Conservation (phyloP, 1,140 invertebrate genomes). For the Aphelenchoides besseyi region DNA sequence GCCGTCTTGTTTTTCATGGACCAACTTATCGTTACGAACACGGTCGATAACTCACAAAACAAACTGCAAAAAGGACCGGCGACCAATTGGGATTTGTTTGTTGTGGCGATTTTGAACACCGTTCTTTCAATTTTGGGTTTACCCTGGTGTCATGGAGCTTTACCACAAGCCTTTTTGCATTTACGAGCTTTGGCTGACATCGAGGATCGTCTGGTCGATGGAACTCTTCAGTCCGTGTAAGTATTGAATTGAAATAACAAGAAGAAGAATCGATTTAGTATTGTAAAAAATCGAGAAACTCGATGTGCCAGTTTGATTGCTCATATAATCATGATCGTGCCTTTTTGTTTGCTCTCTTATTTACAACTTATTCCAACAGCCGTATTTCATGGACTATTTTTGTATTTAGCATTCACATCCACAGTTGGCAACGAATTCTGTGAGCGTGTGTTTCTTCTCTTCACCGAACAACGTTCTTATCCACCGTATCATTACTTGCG, state of each 20-base stretch:
- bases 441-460: slow-evolving; percentile 64
- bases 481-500: slow-evolving; percentile 66
- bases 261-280: slow-evolving; percentile 53
- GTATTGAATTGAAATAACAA: slow-evolving; percentile 17
- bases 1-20: slow-evolving; percentile 66
- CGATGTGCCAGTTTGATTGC: slow-evolving; percentile 64
- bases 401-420: slow-evolving; percentile 64
- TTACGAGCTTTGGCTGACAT: slow-evolving; percentile 65
- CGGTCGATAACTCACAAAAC: slow-evolving; percentile 65
- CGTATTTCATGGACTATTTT: slow-evolving; percentile 65
- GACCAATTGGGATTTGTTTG: slow-evolving; percentile 65
- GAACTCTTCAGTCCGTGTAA: slow-evolving; percentile 65
- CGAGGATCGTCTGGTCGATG: slow-evolving; percentile 65
- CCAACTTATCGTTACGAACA: slow-evolving; percentile 65
- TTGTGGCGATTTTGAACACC: slow-evolving; percentile 64
- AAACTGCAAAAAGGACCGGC: slow-evolving; percentile 67
- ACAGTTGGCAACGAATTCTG: slow-evolving; percentile 65
- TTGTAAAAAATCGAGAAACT: slow-evolving; percentile 65
- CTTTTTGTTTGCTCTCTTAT: slow-evolving; percentile 63
- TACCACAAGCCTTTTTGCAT: slow-evolving; percentile 65
- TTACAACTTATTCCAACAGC: slow-evolving; percentile 64
- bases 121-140: slow-evolving; percentile 65
- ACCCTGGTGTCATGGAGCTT: slow-evolving; percentile 64
- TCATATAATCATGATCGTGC: slow-evolving; percentile 64
- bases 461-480: slow-evolving; percentile 66